Evolutionary conservation across 2,113 vertebrate species (phyloP), one percentile per base, ranked within the genome.

Genomic region (Hemicordylus capensis): DNA sequence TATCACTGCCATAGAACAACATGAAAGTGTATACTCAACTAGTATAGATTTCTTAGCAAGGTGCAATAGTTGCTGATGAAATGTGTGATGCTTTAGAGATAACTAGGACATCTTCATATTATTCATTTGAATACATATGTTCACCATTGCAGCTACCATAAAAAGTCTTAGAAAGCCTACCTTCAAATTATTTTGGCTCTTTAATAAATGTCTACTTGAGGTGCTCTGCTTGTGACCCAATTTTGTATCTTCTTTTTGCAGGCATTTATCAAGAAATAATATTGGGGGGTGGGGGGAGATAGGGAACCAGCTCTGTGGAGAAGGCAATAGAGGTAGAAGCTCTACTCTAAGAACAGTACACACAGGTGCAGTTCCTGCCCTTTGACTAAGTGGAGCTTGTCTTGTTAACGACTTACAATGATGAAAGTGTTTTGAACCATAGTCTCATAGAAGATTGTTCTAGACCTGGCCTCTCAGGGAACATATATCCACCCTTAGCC

Each of bases 401-500:
- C 97, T 97, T 96, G 96, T 96, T 97, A 97, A 97, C 95, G 95
- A 96, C 97, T 96, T 97, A 96, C 95, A 95, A 96, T 98, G 97
- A 98, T 98, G 96, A 96, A 98, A 96, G 96, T 96, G 95, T 97
- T 97, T 97, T 97, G 96, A 97, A 97, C 97, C 95, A 95, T 93
- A 95, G 97, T 96, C 96, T 96, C 95, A 91, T 94, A 94, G 96
- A 97, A 98, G 97, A 97, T 96, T 97, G 97, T 97, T 97, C 97
- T 97, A 97, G 97, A 97, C 96, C 97, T 95, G 95, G 97, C 97
- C 97, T 97, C 97, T 95, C 95, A 95, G 96, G 98, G 96, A 98
- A 97, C 97, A 98, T 97, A 98, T 98, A 98, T 98, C 96, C 97
- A 97, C 97, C 97, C 97, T 96, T 96, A 96, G 96, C 96, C 93